Evolutionary conservation across 2,113 vertebrate genomes (phyloP), one percentile per base, ranked within the genome.

Genomic region (Gopherus flavomarginatus): DNA sequence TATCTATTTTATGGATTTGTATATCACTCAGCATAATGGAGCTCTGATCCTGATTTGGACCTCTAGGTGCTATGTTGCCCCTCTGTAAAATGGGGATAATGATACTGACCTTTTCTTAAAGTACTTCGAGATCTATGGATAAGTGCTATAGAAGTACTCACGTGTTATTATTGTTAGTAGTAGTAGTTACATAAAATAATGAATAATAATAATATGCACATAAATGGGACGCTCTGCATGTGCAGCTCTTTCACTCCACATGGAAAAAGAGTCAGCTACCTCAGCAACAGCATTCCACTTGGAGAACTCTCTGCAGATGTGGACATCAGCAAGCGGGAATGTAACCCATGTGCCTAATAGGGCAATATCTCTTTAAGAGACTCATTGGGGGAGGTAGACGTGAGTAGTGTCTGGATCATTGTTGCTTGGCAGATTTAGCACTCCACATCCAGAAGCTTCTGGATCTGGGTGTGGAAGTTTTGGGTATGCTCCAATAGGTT

Each of bases 191-290:
- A 24, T 42, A 75, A 75, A 22, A 22, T 42, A 75, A 75, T 21
- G 16, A 65, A 65, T 87, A 90, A 53, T 44, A 79, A 80, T 38
- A 31, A 11, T 4, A 52, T 9, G 5, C 17, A 35, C 10, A 11
- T 49, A 52, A 93, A 84, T 14, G 5, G 38, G 3, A 8, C 47
- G 12, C 19, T 52, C 29, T 47, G 31, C 29, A 65, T 65, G 62
- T 65, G 62, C 31, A 65, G 0, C 0, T 86, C 47, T 1, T 0
- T 57, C 26, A 57, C 16, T 85, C 53, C 78, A 42, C 27, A 50
- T 27, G 35, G 38, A 69, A 29, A 42, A 42, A 78, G 54, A 49
- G 31, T 59, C 21, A 24, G 47, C 83, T 86, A 6, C 35, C n/a
- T 42, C 47, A 89, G 86, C 57, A 57, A 38, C 16, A 27, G 42